Conservation (phyloP, 2,797 vertebrate genomes). For the Betta splendens region DNA sequence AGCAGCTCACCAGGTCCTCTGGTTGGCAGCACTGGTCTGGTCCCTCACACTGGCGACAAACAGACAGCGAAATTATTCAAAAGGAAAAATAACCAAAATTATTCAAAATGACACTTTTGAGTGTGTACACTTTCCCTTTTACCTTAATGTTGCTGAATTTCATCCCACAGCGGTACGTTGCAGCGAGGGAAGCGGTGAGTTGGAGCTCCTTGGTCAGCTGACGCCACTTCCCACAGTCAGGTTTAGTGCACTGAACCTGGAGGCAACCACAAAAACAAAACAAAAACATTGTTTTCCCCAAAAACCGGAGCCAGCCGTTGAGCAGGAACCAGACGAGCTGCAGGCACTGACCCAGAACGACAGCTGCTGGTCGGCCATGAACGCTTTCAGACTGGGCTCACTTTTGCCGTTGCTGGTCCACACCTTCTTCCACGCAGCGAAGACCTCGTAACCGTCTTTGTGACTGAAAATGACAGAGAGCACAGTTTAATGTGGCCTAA, state of each 20-base stretch:
- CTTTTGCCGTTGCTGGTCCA: slow-evolving; percentile 99
- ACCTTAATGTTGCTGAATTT: slow-evolving; percentile 93
- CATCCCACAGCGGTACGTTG: slow-evolving; percentile 92
- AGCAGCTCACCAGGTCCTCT: slow-evolving; percentile 88
- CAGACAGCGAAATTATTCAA: slow-evolving; percentile 2
- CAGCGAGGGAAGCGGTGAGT: slow-evolving; percentile 88
- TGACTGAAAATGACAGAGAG: slow-evolving; percentile 80
- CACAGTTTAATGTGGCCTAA: too few species aligned
- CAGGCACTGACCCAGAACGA: slow-evolving; percentile 91
- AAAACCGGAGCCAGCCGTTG: not conserved
- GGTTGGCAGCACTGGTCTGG: slow-evolving; percentile 93
- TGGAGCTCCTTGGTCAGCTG: slow-evolving; percentile 96
- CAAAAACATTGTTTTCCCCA: not conserved
- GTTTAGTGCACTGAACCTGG: slow-evolving; percentile 94
- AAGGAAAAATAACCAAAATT: not conserved
- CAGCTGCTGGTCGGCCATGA: slow-evolving; percentile 98
- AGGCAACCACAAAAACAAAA: not conserved
- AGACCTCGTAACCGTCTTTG: slow-evolving; percentile 97
- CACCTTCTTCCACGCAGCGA: slow-evolving; percentile 92
- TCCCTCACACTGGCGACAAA: slow-evolving; percentile 83
- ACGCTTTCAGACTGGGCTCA: slow-evolving; percentile 97
- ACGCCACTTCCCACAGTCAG: slow-evolving; percentile 94
- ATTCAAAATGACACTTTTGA: not conserved
- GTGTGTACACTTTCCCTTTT: not conserved
- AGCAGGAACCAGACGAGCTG: not conserved